These are phyloP conservation scores for Halichondria panicea DNA, from an alignment of 37 sponge, comb jelly and placozoan species.

Conservation along the genomic window DNA sequence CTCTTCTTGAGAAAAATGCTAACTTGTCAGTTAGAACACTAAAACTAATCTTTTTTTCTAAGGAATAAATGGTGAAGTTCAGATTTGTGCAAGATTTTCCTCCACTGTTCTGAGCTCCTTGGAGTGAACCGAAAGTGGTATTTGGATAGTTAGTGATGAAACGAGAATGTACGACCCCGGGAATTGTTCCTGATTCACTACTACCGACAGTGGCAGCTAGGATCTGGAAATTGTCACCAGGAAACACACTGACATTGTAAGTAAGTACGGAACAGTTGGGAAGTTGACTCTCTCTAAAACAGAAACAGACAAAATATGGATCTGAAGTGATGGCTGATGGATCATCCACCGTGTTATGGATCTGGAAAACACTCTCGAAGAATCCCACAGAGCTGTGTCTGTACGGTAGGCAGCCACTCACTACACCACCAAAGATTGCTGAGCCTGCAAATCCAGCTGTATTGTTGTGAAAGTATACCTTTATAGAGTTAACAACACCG, in stretches of 20 bases:
- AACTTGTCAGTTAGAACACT: neutral
- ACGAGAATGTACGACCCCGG: neutral
- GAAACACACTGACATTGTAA: neutral
- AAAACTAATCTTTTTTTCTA: neutral
- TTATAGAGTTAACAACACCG: neutral
- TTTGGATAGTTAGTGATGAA: neutral
- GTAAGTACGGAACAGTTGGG: neutral
- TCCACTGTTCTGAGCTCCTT: neutral
- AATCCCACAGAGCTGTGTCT: neutral
- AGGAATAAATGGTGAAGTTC: neutral
- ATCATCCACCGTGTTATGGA: neutral
- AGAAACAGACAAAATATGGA: neutral
- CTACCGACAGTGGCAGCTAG: neutral
- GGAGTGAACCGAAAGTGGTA: conserved; percentile 4
- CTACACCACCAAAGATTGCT: neutral
- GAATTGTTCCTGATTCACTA: neutral
- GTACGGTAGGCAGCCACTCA: neutral
- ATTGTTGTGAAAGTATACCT: neutral
- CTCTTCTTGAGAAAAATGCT: neutral
- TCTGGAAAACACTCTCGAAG: neutral
- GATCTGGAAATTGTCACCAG: neutral
- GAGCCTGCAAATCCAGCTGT: neutral
- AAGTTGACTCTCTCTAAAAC: neutral
- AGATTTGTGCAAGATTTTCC: neutral
- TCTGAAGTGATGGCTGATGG: conserved; percentile 1